phyloP scores from a whole-genome alignment of 2,888 invertebrate species.

The Leucoma salicis region DNA sequence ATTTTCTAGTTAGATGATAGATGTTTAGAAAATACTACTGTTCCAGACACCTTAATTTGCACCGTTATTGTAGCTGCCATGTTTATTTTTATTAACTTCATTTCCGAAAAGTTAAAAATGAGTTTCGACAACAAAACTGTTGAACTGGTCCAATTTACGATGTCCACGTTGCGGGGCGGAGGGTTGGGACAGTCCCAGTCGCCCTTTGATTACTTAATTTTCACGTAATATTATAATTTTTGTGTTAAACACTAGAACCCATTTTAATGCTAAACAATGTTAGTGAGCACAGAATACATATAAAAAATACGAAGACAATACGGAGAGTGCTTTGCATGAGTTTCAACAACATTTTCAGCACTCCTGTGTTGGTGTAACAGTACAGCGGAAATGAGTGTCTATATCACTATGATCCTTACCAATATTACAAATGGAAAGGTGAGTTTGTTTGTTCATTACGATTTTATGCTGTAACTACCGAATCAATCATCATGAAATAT shows the following conservation, averaged over 20 bases:
- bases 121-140: conserved; percentile 45
- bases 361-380: too few species aligned
- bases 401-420: too few species aligned
- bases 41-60: conserved; percentile 46
- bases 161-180: conserved; percentile 36
- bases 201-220: conserved; percentile 69
- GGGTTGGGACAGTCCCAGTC: conserved; percentile 42
- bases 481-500: too few species aligned
- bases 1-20: conserved; percentile 76
- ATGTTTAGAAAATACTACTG: conserved; percentile 61
- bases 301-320: too few species aligned
- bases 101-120: conserved; percentile 29
- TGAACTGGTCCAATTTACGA: conserved; percentile 31
- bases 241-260: conserved; percentile 38
- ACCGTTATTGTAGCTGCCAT: conserved; percentile 17
- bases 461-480: too few species aligned
- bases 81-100: conserved; percentile 10
- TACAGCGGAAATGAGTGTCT: too few species aligned
- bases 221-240: conserved; percentile 49
- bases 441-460: too few species aligned
- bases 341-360: too few species aligned
- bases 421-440: too few species aligned
- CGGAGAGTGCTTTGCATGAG: too few species aligned
- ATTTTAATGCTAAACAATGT: too few species aligned
- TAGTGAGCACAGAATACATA: too few species aligned